Conservation (phyloP, 2,113 vertebrate species). For the Antechinus flavipes region DNA sequence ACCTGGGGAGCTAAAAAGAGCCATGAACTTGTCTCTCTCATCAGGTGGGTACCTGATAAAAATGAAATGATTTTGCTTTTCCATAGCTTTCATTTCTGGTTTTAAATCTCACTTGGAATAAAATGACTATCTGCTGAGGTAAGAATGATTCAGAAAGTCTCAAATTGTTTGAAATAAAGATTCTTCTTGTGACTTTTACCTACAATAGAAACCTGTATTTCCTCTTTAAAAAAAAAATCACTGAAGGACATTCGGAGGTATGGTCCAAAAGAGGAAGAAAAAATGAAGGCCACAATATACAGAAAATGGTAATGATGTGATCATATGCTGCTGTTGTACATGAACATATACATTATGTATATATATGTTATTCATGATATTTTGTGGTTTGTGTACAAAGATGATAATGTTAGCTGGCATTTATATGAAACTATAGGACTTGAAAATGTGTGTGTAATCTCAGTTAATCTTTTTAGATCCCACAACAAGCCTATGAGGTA, state of each 20-base stretch:
- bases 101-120: slow-evolving; percentile 57
- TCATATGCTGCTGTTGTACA: background rate
- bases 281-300: background rate
- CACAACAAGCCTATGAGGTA: background rate
- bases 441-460: background rate
- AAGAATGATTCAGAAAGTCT: slow-evolving; percentile 54
- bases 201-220: background rate
- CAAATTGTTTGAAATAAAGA: slow-evolving; percentile 2
- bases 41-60: slow-evolving; percentile 47
- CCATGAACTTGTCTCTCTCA: slow-evolving; percentile 37
- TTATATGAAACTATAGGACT: background rate
- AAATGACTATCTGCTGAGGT: slow-evolving; percentile 17
- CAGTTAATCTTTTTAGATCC: background rate
- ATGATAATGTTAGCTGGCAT: background rate
- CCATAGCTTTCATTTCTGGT: slow-evolving; percentile 56
- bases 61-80: slow-evolving; percentile 32
- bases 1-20: slow-evolving; percentile 22
- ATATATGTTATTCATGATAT: background rate
- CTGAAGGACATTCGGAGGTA: background rate
- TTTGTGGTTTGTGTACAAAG: background rate
- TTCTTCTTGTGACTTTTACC: slow-evolving; percentile 32
- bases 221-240: background rate
- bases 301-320: background rate
- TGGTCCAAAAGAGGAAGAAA: background rate
- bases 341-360: no score